A percentile compares a stretch with the other conserved stretches of the same genome.
Evolutionary conservation across 2,113 vertebrate species (phyloP).

Genomic region (Amphiprion percula): DNA sequence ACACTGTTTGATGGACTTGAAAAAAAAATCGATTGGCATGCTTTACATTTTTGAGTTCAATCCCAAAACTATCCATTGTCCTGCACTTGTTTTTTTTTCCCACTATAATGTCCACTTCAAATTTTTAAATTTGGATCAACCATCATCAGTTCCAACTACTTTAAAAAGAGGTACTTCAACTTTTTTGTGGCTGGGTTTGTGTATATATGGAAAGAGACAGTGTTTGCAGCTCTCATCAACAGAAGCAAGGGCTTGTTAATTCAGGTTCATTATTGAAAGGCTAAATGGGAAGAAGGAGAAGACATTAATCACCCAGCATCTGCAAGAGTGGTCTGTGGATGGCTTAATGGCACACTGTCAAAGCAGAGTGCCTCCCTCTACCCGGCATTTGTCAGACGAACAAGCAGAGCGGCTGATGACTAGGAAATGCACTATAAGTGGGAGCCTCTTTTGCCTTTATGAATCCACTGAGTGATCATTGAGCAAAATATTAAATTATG

Average conservation of each 20-base stretch:
- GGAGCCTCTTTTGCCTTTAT: slow-evolving; percentile 61
- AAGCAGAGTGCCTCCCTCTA: slow-evolving; percentile 52
- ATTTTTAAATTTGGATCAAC: no score
- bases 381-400: slow-evolving; percentile 66
- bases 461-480: slow-evolving; percentile 74
- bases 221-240: slow-evolving; percentile 24
- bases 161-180: slow-evolving; percentile 12
- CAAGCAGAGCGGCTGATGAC: slow-evolving; percentile 66
- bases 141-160: neutral
- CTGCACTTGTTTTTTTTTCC: no score
- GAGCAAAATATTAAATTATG: slow-evolving; percentile 73
- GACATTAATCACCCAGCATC: slow-evolving; percentile 62
- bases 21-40: no score
- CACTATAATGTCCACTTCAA: no score
- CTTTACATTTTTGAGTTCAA: no score
- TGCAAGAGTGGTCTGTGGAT: slow-evolving; percentile 55
- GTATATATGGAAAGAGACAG: neutral
- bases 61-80: no score
- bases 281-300: slow-evolving; percentile 57
- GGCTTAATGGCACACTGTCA: slow-evolving; percentile 70
- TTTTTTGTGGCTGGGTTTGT: slow-evolving; percentile 4
- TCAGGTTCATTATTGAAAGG: slow-evolving; percentile 55
- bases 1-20: neutral
- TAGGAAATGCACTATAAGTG: slow-evolving; percentile 59
- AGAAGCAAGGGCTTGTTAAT: slow-evolving; percentile 55